Percentiles rank a stretch among this genome's conserved stretches.
Conservation (phyloP, 2,888 invertebrate genomes). For the Drosophila recens region DNA sequence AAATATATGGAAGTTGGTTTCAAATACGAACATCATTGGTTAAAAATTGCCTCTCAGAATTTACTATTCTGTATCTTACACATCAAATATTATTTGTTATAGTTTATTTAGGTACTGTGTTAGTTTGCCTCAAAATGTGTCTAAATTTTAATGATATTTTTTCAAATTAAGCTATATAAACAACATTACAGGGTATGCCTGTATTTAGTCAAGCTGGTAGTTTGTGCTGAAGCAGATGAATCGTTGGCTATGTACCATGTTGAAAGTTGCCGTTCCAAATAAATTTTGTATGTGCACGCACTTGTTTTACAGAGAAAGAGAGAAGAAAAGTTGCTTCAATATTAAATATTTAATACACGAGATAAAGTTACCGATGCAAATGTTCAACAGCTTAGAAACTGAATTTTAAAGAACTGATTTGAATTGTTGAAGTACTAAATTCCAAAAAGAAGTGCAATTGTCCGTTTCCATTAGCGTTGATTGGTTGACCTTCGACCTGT, state of each 20-base stretch:
- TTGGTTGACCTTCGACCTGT: conserved; percentile 54
- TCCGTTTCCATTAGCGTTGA: conserved; percentile 59
- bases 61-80: too few species aligned
- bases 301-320: conserved; percentile 32
- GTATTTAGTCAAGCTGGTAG: conserved; percentile 19
- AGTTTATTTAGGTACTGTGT: too few species aligned
- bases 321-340: conserved; percentile 6
- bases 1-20: too few species aligned
- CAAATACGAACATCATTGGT: too few species aligned
- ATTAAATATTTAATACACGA: conserved; percentile 50
- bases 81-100: too few species aligned
- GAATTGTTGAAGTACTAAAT: neutral
- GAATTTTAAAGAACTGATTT: conserved; percentile 1
- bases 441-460: neutral
- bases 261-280: conserved; percentile 58
- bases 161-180: neutral
- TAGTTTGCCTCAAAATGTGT: too few species aligned
- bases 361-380: conserved; percentile 35
- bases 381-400: conserved; percentile 1
- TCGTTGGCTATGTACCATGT: conserved; percentile 17
- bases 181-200: conserved; percentile 35
- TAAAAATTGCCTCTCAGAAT: too few species aligned
- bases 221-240: conserved; percentile 1
- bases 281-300: conserved; percentile 63
- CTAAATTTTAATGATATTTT: too few species aligned